Evolutionary conservation across 1,140 invertebrate genomes (phyloP), one percentile per base, ranked within the genome.

Genomic region (Brachionus sp.): DNA sequence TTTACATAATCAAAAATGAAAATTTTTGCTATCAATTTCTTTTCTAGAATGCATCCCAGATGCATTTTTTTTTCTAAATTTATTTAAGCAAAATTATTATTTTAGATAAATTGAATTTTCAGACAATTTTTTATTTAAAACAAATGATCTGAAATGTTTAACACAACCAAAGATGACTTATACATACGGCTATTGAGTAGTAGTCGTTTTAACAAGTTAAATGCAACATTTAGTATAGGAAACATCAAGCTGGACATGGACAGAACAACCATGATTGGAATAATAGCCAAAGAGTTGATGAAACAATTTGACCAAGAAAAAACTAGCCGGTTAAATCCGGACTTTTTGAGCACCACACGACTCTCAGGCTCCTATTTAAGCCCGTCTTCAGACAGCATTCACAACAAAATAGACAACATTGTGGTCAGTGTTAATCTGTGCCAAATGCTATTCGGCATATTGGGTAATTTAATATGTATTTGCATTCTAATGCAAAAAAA

Each of bases 381-480:
- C 16, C 12, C 64, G 23, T 39, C 66, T 7, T 10, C 35, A n/a
- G 66, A 70, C 33, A 70, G 19, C 7, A 80, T 80, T 16, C 77
- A 80, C 37, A 6, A 44, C 23, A 62, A 80, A 57, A 29, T 80
- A 9, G 77, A 80, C 50, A 42, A 19, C 9, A 39, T 80, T 29
- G 62, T 80, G 6, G 77, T 53, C 35, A 50, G 62, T 19, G 39
- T 66, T 9, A 80, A 80, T 13, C 33, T 80, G 9, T 66, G 35
- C 35, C 50, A 62, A 57, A 80, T 80, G 77, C 33, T 80, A 3
- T 57, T 57, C 9, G 77, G 77, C 10, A 44, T 66, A 62, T 13
- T 80, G n/a, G 77, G 50, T 16, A 80, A 80, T 66, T 16, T 80
- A 4, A 80, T 80, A 4, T 80, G 77, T 25, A 80, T 80, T 62